These are phyloP conservation scores for Campoplex nolae DNA, from an alignment of 2,888 invertebrate genomes.

Conservation along the genomic window DNA sequence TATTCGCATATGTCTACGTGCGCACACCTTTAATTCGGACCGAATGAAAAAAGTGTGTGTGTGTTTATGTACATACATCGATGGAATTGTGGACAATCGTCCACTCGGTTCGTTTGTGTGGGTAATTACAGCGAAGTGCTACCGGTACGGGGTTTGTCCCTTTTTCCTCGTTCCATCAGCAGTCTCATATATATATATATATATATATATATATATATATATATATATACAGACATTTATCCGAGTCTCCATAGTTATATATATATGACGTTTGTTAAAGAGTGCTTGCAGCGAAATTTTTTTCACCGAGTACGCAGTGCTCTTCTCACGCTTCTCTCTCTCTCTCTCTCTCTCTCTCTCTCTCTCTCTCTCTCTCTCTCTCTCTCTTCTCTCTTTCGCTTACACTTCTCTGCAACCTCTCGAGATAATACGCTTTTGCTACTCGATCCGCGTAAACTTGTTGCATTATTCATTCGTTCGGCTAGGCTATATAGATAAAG, in stretches of 20 bases:
- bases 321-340: conserved; percentile 14
- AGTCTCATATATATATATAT: not conserved
- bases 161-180: not conserved
- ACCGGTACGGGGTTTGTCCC: not conserved
- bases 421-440: conserved; percentile 19
- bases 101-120: not conserved
- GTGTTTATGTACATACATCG: not conserved
- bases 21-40: not conserved
- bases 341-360: not conserved
- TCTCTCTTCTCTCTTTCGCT: not conserved
- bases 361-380: not conserved
- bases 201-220: not conserved
- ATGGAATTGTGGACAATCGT: not conserved
- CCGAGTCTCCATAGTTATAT: not conserved
- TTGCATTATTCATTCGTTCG: conserved; percentile 19
- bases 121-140: conserved; percentile 17
- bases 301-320: not conserved
- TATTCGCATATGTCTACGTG: not conserved
- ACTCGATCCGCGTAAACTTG: conserved; percentile 24
- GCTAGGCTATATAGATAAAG: not conserved
- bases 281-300: conserved; percentile 8
- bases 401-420: not conserved
- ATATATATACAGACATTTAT: not conserved
- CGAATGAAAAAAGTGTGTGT: not conserved
- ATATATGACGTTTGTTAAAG: not conserved